Evolutionary conservation across 1,140 invertebrate genomes (phyloP).

Genomic region (Drosophila azteca): DNA sequence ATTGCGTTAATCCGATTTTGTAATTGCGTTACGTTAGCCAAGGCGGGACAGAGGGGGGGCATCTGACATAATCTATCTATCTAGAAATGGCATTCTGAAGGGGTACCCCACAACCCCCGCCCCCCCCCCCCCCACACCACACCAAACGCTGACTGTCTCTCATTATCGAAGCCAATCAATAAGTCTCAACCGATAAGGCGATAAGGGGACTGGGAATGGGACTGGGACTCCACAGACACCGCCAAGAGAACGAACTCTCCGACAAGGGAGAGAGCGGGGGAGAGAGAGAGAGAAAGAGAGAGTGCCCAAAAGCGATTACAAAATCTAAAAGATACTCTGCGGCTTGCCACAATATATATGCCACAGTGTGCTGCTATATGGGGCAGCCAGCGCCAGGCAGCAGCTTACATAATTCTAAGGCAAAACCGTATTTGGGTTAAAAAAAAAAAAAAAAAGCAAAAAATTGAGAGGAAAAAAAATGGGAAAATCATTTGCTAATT

Average conservation of each 20-base stretch:
- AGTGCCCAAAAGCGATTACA: conserved; percentile 32
- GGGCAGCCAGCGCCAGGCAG: conserved; percentile 12
- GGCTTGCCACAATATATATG: neutral
- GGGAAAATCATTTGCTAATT: conserved; percentile 79
- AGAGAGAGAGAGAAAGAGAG: conserved; percentile 31
- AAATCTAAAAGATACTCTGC: conserved; percentile 32
- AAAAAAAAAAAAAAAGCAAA: conserved; percentile 75
- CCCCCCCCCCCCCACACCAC: neutral
- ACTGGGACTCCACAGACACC: too few relatives aligned
- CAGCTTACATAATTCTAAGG: conserved; percentile 76
- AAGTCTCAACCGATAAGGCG: conserved; percentile 34
- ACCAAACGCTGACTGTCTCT: neutral
- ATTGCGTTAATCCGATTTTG: conserved; percentile 68
- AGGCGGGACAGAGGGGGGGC: neutral
- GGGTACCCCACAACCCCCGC: neutral
- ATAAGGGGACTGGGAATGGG: conserved; percentile 26
- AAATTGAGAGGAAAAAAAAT: conserved; percentile 33
- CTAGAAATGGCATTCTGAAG: conserved; percentile 3
- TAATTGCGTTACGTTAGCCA: conserved; percentile 63
- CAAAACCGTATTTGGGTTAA: conserved; percentile 75
- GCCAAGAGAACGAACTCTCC: conserved; percentile 42
- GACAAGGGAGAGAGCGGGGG: conserved; percentile 22
- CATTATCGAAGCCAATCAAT: conserved; percentile 16
- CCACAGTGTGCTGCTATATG: neutral
- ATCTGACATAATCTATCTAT: conserved; percentile 62